Conservation (phyloP, 1,140 invertebrate genomes). For the Macrostomum lignano region DNA sequence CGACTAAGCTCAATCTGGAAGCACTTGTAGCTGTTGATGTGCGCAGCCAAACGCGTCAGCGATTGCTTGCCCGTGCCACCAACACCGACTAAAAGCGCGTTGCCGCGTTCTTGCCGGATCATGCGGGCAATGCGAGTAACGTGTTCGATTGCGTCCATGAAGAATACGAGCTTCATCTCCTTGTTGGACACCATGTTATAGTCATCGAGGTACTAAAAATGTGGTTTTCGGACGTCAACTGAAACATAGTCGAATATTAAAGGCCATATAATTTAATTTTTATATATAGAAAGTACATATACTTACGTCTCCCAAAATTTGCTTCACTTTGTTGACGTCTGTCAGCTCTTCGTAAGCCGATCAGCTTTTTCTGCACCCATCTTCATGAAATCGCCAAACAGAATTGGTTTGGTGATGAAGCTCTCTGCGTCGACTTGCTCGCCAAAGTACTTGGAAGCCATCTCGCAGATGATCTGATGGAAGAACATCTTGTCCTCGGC, state of each 20-base stretch:
- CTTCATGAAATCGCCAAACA: constrained; percentile 28
- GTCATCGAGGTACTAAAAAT: constrained; percentile 24
- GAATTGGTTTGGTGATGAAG: constrained; percentile 21
- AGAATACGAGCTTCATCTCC: constrained; percentile 22
- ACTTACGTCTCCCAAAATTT: constrained; percentile 37
- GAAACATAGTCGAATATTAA: not conserved
- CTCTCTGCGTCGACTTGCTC: constrained; percentile 19
- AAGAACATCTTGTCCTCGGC: constrained; percentile 26
- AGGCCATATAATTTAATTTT: not conserved
- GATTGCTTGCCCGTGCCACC: constrained; percentile 30
- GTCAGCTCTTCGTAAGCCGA: constrained; percentile 24
- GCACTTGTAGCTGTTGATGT: constrained; percentile 35
- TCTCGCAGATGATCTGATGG: constrained; percentile 22
- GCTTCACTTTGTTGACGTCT: constrained; percentile 19
- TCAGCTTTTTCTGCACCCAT: constrained; percentile 17
- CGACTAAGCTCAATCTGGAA: constrained; percentile 53
- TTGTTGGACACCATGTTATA: constrained; percentile 24
- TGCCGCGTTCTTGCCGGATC: constrained; percentile 25
- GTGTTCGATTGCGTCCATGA: constrained; percentile 27
- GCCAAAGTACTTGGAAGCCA: constrained; percentile 24
- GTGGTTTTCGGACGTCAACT: not conserved
- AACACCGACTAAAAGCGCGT: constrained; percentile 28
- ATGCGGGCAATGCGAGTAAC: constrained; percentile 25
- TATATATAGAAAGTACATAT: not conserved
- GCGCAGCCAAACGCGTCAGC: constrained; percentile 23